phyloP scores from a whole-genome alignment of 2,113 vertebrate species.

The Grammomys dolichurus region DNA sequence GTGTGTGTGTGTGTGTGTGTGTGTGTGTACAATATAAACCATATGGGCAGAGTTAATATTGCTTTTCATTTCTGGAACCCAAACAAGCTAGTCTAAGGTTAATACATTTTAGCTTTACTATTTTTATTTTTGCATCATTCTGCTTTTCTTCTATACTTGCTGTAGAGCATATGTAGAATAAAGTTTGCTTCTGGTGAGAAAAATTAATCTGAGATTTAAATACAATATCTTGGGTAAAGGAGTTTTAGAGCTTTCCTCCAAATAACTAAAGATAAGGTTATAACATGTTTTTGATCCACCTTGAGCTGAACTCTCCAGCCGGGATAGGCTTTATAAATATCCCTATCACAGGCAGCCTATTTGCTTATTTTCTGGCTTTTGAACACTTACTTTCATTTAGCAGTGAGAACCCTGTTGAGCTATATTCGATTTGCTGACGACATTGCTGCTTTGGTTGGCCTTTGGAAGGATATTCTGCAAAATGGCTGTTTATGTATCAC shows the following conservation, averaged over 20 bases:
- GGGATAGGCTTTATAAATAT: slow-evolving; percentile 1
- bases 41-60: background rate
- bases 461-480: background rate
- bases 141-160: background rate
- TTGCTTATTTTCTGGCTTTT: slow-evolving; percentile 45
- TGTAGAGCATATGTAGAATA: background rate
- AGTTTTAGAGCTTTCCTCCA: slow-evolving; percentile 31
- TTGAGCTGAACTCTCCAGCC: background rate
- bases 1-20: too few species aligned
- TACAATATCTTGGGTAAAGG: background rate
- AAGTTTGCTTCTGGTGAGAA: background rate
- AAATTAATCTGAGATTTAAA: slow-evolving; percentile 36
- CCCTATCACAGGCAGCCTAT: slow-evolving; percentile 1
- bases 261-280: slow-evolving; percentile 32
- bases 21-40: background rate
- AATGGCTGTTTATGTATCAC: background rate
- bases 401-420: slow-evolving; percentile 23
- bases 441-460: background rate
- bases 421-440: rapidly evolving
- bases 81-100: background rate
- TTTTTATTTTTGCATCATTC: background rate
- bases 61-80: background rate
- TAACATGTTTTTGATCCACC: background rate
- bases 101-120: background rate
- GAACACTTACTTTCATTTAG: background rate